Evolutionary conservation across 2,888 invertebrate species (phyloP), one percentile per base, ranked within the genome.

Genomic region (Shargacucullia verbasci): DNA sequence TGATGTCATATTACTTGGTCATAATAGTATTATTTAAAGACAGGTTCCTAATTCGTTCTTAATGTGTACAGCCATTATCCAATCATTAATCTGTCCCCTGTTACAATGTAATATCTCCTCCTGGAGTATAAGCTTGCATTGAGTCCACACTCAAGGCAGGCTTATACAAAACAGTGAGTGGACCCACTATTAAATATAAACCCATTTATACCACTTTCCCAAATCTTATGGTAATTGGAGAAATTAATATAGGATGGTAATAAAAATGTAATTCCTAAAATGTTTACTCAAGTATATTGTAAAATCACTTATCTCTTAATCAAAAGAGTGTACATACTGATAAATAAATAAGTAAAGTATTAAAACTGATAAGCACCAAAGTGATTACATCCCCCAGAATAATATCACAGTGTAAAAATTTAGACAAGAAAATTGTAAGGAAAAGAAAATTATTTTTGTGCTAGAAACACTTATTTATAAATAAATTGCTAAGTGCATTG

Each of bases 401-500:
- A 29, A 39, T 4, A 9, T 37, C 60, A 14, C 40, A 10, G 25
- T 27, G 0, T 0, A 0, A 5, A 10, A 37, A 34, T 9, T 29
- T 6, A 29, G 29, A 29, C 29, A 29, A 31, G 37, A 44, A 48
- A 35, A 40, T 31, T 11, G 0, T 0, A 14, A 25, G 14, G 10
- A 31, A 54, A 8, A 3, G 10, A 31, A 54, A 8, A 3, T 9
- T 8, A 7, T 33, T 10, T 1, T 13, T 7, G 7, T 37, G 6
- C 6, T 29, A 37, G 12, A 39, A 37, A 25, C n/a, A 14, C 25
- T 9, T 27, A 34, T 15, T 46, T 14, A n/a, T 43, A 53, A 44
- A 54, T 40, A 9, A 47, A 48, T 65, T 65, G 34, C 40, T 48
- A 37, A 53, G 39, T 62, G 65, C 60, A 66, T 34, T 52, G 11